Conservation (phyloP, 2,797 vertebrate genomes). For the Tiaroga cobitis region DNA sequence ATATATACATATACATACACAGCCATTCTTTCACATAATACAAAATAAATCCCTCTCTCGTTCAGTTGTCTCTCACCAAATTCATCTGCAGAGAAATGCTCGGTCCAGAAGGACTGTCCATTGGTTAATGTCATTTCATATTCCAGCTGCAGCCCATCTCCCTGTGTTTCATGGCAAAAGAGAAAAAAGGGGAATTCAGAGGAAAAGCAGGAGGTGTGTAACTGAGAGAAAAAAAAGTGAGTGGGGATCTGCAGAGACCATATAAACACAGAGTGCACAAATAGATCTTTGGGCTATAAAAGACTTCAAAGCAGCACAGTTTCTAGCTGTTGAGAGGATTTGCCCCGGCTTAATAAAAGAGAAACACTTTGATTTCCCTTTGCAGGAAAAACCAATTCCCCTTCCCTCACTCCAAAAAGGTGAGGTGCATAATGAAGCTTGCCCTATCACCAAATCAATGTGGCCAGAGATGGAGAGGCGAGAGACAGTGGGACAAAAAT, state of each 20-base stretch:
- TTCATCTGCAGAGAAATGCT: constrained; percentile 93
- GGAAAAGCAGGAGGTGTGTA: constrained; percentile 1
- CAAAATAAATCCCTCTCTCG: background rate
- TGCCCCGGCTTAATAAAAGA: constrained; percentile 42
- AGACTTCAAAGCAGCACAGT: constrained; percentile 76
- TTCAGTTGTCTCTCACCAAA: constrained; percentile 81
- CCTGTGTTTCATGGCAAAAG: constrained; percentile 70
- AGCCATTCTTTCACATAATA: background rate
- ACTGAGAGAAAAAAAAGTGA: constrained; percentile 1
- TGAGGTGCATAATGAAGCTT: constrained; percentile 67
- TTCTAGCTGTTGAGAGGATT: constrained; percentile 65
- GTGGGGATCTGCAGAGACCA: constrained; percentile 48
- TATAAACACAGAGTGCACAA: constrained; percentile 65
- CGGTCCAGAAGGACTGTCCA: constrained; percentile 94
- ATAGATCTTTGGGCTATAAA: constrained; percentile 74
- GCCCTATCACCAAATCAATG: constrained; percentile 76
- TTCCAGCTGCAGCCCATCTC: constrained; percentile 88
- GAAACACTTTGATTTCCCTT: constrained; percentile 77
- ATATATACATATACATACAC: no score
- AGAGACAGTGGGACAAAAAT: constrained; percentile 58
- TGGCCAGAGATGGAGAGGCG: constrained; percentile 68
- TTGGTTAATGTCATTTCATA: constrained; percentile 95
- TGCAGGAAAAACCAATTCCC: constrained; percentile 70
- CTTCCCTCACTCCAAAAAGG: constrained; percentile 73
- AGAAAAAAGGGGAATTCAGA: constrained; percentile 11